phyloP scores from a whole-genome alignment of 2,113 vertebrate species.

The Pelecanoides urinatrix region DNA sequence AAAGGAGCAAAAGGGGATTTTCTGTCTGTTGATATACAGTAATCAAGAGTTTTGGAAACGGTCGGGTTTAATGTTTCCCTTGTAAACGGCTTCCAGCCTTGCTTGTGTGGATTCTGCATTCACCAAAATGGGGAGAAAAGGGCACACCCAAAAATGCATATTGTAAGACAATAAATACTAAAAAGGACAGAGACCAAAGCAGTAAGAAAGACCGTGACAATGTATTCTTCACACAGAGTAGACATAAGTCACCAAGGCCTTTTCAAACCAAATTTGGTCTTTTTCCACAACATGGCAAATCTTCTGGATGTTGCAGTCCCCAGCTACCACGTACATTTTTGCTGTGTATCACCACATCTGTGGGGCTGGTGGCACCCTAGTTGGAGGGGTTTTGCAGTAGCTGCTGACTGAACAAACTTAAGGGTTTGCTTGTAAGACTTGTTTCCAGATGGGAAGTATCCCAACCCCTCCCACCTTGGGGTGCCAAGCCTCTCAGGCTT shows the following conservation, averaged over 20 bases:
- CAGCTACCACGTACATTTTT: neutral
- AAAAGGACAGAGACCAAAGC: neutral
- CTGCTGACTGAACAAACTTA: neutral
- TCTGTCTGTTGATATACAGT: neutral
- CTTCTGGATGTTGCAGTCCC: neutral
- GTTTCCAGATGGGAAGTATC: neutral
- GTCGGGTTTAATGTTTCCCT: neutral
- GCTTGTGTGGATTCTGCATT: neutral
- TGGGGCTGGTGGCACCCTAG: neutral
- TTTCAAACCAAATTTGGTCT: neutral
- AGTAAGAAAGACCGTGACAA: neutral
- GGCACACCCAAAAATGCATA: neutral
- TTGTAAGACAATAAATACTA: neutral
- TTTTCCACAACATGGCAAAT: neutral
- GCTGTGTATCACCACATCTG: rapidly evolving
- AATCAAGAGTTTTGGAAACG: neutral
- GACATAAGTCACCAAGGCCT: neutral
- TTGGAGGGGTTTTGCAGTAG: neutral
- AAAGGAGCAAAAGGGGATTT: neutral
- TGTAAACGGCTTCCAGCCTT: neutral
- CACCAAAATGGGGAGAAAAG: neutral
- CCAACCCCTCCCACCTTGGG: too few relatives aligned
- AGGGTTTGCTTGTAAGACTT: neutral
- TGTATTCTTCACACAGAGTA: neutral
- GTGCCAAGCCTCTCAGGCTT: neutral